These are phyloP conservation scores for Paracyprichromis sp. DNA, from an alignment of 2,113 vertebrate genomes.

Conservation along the genomic window DNA sequence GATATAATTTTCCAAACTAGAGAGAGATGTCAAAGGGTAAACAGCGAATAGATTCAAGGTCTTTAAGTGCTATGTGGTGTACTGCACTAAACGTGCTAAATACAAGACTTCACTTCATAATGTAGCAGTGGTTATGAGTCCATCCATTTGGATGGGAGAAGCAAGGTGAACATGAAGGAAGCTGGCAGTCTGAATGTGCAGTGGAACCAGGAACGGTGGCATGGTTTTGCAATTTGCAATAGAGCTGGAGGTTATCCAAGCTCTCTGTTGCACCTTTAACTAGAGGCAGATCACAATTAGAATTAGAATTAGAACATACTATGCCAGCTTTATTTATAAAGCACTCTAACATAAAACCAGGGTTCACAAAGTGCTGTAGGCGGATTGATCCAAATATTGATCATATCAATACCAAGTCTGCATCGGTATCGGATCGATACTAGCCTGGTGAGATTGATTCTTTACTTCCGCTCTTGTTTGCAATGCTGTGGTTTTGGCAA, in stretches of 20 bases:
- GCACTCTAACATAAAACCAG: too few species aligned
- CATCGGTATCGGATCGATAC: too few species aligned
- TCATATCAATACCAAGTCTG: too few species aligned
- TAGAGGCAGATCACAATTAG: not conserved
- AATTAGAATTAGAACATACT: not conserved
- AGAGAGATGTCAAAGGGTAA: not conserved
- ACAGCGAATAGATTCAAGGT: not conserved
- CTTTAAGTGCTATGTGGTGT: not conserved
- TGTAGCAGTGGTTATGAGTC: not conserved
- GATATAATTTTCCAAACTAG: not conserved
- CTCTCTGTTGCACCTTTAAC: not conserved
- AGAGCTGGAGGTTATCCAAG: not conserved
- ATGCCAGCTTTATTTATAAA: too few species aligned
- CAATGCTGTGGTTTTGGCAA: too few species aligned
- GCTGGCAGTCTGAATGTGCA: not conserved
- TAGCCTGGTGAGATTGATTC: too few species aligned
- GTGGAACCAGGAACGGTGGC: not conserved
- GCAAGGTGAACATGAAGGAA: not conserved
- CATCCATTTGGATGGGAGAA: not conserved
- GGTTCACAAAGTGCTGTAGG: too few species aligned
- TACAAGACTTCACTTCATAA: not conserved
- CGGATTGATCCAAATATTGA: too few species aligned
- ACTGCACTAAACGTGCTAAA: not conserved
- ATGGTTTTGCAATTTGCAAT: not conserved
- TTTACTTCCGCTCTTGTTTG: too few species aligned